phyloP scores from a whole-genome alignment of 2,888 invertebrate genomes.

The Leptopilina drosophilae region DNA sequence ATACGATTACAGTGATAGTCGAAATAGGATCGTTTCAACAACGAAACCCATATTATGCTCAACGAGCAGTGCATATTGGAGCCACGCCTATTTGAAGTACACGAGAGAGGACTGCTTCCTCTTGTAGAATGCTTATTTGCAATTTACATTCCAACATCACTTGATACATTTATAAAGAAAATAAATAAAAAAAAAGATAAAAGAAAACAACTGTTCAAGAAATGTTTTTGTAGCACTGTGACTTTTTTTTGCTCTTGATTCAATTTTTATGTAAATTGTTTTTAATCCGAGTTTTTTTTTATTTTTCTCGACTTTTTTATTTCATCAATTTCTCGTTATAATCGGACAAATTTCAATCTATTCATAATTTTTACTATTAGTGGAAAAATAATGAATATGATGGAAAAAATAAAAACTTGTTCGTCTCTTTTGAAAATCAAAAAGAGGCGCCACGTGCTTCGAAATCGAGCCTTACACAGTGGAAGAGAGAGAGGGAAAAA shows the following conservation, averaged over 20 bases:
- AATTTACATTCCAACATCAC: constrained; percentile 46
- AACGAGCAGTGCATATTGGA: constrained; percentile 33
- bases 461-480: constrained; percentile 38
- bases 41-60: constrained; percentile 7
- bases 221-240: too few relatives aligned
- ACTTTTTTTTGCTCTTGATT: too few relatives aligned
- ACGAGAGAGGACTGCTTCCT: constrained; percentile 11
- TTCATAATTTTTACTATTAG: too few relatives aligned
- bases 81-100: constrained; percentile 50
- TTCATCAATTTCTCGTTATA: too few relatives aligned
- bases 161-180: constrained; percentile 13
- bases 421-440: constrained; percentile 9
- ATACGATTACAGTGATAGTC: constrained; percentile 10
- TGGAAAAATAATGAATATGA: too few relatives aligned
- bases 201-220: too few relatives aligned
- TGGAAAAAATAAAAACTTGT: too few relatives aligned
- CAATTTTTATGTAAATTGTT: too few relatives aligned
- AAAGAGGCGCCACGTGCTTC: constrained; percentile 42
- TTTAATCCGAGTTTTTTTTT: too few relatives aligned
- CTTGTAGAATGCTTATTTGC: constrained; percentile 49
- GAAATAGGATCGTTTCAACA: constrained; percentile 5
- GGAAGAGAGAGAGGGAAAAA: constrained; percentile 4
- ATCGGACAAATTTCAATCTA: too few relatives aligned
- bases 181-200: not conserved
- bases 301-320: too few relatives aligned